A percentile compares a stretch with the other conserved stretches of the same genome.
Conservation (phyloP, 1,140 invertebrate genomes). For the Pygmarrhopalites habei region DNA sequence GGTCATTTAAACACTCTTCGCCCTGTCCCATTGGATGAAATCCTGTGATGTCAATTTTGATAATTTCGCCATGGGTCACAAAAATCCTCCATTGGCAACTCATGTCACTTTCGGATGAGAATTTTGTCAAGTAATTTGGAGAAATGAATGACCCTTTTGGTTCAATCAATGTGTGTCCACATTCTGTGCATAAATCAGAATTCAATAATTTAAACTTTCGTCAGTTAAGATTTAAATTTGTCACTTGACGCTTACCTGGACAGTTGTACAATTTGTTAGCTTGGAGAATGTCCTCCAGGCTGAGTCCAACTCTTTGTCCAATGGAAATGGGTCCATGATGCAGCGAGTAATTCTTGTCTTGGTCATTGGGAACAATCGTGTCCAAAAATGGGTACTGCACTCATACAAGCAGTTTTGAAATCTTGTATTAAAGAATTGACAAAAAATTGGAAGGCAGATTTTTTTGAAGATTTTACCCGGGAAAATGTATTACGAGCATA, state of each 20-base stretch:
- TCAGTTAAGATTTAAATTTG: too few relatives aligned
- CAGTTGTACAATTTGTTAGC: conserved; percentile 94
- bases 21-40: conserved; percentile 83
- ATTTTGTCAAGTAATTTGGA: conserved; percentile 58
- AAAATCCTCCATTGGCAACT: conserved; percentile 93
- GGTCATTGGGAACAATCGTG: conserved; percentile 87
- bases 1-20: conserved; percentile 78
- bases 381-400: conserved; percentile 79
- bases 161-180: conserved; percentile 85
- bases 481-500: conserved; percentile 97
- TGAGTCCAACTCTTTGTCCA: conserved; percentile 82
- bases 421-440: conserved; percentile 86
- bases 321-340: conserved; percentile 80
- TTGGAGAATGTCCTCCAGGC: conserved; percentile 89
- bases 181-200: too few relatives aligned
- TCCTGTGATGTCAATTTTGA: conserved; percentile 82
- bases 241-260: conserved; percentile 49
- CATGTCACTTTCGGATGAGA: conserved; percentile 47
- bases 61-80: conserved; percentile 90
- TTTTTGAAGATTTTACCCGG: too few relatives aligned
- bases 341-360: conserved; percentile 63
- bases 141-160: conserved; percentile 74
- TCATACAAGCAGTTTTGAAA: conserved; percentile 88
- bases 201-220: too few relatives aligned
- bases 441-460: too few relatives aligned